phyloP scores from a whole-genome alignment of 1,140 invertebrate genomes.

The Cotesia vestalis region DNA sequence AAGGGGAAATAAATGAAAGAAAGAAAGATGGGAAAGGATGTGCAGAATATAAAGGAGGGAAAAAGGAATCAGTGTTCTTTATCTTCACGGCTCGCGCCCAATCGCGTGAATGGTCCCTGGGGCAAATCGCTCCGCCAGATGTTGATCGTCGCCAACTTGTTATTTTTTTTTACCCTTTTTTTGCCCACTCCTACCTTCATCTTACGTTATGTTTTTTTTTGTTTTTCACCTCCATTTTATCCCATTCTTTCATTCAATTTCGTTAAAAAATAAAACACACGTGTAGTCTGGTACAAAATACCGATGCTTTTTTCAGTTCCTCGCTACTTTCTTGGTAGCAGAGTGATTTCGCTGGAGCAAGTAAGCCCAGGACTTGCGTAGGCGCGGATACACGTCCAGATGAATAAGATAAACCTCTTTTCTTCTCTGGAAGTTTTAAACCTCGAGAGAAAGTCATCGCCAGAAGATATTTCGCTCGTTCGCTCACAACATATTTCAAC shows the following conservation, averaged over 20 bases:
- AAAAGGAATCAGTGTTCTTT: conserved; percentile 35
- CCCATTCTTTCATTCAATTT: conserved; percentile 23
- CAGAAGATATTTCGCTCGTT: conserved; percentile 17
- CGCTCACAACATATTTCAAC: conserved; percentile 24
- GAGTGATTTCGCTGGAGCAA: too few relatives aligned
- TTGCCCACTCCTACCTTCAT: neutral
- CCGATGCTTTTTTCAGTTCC: neutral
- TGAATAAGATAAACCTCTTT: conserved; percentile 21
- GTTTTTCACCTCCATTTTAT: neutral
- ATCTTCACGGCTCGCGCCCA: conserved; percentile 38
- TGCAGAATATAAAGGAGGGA: conserved; percentile 12
- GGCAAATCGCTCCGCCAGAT: conserved; percentile 36
- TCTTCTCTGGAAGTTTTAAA: neutral
- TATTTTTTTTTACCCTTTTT: neutral
- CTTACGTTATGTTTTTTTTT: conserved; percentile 9
- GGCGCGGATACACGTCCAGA: conserved; percentile 18
- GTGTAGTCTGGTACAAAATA: conserved; percentile 7
- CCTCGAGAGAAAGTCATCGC: conserved; percentile 28
- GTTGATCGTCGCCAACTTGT: conserved; percentile 34
- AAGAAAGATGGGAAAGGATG: conserved; percentile 19
- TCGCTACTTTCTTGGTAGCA: too few relatives aligned
- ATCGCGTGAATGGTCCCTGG: conserved; percentile 31
- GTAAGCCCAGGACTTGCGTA: too few relatives aligned
- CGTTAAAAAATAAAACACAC: conserved; percentile 24
- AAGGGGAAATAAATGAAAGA: conserved; percentile 29